Percentiles rank a stretch among this genome's conserved stretches.
Conservation (phyloP, 2,888 invertebrate genomes). For the Fissipunctia ypsillon region DNA sequence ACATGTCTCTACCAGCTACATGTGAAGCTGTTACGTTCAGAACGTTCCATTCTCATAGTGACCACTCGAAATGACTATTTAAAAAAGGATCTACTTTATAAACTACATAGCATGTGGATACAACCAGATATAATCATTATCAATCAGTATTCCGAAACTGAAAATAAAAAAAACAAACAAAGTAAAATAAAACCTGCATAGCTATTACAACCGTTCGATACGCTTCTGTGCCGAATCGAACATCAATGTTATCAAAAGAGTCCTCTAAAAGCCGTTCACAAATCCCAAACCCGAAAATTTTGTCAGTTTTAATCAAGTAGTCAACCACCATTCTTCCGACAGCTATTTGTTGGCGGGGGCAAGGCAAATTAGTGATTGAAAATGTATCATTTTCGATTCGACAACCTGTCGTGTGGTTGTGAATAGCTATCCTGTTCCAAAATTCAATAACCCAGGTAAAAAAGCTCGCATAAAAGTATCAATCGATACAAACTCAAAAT, state of each 20-base stretch:
- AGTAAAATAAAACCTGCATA: neutral
- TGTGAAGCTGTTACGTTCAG: neutral
- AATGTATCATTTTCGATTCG: no score
- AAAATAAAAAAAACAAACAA: neutral
- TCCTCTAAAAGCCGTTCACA: neutral
- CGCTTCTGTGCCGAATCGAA: neutral
- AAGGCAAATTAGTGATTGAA: no score
- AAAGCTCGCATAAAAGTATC: conserved; percentile 7
- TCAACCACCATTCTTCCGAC: neutral
- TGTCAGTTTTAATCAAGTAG: neutral
- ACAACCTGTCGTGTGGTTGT: no score
- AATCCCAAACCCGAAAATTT: neutral
- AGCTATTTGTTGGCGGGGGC: neutral
- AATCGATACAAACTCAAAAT: conserved; percentile 18
- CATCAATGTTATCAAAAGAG: neutral
- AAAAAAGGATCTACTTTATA: neutral
- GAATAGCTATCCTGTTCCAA: no score
- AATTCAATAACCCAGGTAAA: neutral
- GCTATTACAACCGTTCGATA: no score
- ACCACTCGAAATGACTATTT: neutral
- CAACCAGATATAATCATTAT: neutral
- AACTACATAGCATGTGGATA: neutral
- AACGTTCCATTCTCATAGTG: neutral
- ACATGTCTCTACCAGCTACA: neutral
- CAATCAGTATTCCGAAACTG: neutral